Evolutionary conservation across 1,140 invertebrate species (phyloP).

Genomic region (Pissodes strobi): DNA sequence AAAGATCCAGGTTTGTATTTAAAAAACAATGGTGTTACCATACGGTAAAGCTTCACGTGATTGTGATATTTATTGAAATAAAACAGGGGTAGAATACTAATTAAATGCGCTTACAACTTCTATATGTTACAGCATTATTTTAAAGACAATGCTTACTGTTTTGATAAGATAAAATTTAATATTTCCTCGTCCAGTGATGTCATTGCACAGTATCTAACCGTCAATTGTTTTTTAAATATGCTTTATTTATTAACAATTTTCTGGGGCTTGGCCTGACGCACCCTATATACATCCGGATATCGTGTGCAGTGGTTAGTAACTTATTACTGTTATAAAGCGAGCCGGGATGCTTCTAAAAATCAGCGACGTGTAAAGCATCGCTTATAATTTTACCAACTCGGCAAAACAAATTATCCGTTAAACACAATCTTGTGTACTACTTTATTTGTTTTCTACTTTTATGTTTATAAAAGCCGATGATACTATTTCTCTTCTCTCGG

Average conservation of each 20-base stretch:
- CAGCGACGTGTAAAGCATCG: slow-evolving; percentile 27
- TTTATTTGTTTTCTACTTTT: slow-evolving; percentile 3
- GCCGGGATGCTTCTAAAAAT: slow-evolving; percentile 26
- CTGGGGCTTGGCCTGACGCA: slow-evolving; percentile 14
- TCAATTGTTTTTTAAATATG: background rate
- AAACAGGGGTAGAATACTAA: no score
- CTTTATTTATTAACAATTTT: slow-evolving; percentile 4
- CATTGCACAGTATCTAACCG: no score
- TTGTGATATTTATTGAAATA: no score
- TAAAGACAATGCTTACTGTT: no score
- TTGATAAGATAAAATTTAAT: no score
- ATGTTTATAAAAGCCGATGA: slow-evolving; percentile 5
- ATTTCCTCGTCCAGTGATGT: no score
- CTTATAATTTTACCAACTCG: slow-evolving; percentile 19
- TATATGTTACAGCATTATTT: no score
- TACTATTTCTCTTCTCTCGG: background rate
- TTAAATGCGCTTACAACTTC: no score
- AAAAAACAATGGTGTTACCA: no score
- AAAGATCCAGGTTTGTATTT: no score
- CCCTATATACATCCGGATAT: slow-evolving; percentile 25
- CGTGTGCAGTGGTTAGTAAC: slow-evolving; percentile 24
- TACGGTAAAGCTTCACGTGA: no score
- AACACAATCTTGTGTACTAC: slow-evolving; percentile 3
- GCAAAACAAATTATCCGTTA: slow-evolving; percentile 28
- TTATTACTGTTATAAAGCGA: slow-evolving; percentile 21